Conservation (phyloP, 2,797 vertebrate genomes). For the Leptoclinus maculatus region DNA sequence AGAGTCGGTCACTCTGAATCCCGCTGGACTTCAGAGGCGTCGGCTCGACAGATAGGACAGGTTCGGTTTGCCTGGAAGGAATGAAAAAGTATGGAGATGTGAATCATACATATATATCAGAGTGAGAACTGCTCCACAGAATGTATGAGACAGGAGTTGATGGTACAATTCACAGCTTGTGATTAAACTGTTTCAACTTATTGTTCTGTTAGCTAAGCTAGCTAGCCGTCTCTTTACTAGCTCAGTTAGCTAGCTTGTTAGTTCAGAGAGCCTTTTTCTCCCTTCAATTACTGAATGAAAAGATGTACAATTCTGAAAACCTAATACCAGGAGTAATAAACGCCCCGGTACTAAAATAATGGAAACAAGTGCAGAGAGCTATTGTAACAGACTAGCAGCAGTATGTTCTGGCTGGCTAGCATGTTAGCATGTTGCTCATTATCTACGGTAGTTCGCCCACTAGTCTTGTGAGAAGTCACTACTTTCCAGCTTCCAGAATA, state of each 20-base stretch:
- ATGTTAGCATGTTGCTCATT: not conserved
- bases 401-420: not conserved
- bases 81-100: constrained; percentile 16
- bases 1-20: constrained; percentile 95
- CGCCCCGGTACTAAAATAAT: not conserved
- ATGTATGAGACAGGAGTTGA: not conserved
- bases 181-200: not conserved
- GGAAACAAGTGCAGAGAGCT: not conserved
- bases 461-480: not conserved
- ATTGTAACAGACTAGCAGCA: not conserved
- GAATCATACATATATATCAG: not conserved
- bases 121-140: not conserved
- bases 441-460: not conserved
- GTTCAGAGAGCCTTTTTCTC: not conserved
- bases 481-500: not conserved
- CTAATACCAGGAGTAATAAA: not conserved
- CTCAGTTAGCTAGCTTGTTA: not conserved
- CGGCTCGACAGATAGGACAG: constrained; percentile 97
- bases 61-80: constrained; percentile 92
- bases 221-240: not conserved
- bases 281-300: not conserved
- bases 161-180: not conserved
- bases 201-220: not conserved
- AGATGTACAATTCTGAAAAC: not conserved
- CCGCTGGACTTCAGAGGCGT: constrained; percentile 96